phyloP scores from a whole-genome alignment of 2,797 vertebrate species.

The Halcyon smyrnensis region DNA sequence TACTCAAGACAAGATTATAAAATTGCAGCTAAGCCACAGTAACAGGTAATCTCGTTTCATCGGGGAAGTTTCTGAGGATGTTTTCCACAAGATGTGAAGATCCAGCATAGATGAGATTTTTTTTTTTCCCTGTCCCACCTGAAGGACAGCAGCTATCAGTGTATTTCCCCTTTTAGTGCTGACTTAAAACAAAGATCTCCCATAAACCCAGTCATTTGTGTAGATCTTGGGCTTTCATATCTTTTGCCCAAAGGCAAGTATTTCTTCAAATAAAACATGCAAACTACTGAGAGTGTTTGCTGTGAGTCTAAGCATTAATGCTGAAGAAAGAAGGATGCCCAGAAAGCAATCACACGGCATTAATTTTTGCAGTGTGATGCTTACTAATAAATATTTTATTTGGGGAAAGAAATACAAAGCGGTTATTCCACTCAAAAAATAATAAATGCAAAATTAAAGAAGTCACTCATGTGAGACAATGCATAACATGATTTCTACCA shows the following conservation, averaged over 20 bases:
- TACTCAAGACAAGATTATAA: slow-evolving; percentile 46
- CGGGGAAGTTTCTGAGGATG: neutral
- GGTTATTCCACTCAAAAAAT: slow-evolving; percentile 51
- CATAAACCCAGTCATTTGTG: neutral
- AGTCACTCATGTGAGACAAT: slow-evolving; percentile 21
- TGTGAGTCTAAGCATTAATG: neutral
- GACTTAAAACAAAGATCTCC: neutral
- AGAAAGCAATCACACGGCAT: slow-evolving; percentile 19
- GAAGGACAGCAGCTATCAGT: neutral
- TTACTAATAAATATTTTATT: slow-evolving; percentile 75
- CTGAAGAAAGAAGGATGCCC: neutral
- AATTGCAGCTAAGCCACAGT: neutral
- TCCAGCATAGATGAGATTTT: neutral
- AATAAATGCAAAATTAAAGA: slow-evolving; percentile 69
- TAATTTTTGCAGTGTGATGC: slow-evolving; percentile 28
- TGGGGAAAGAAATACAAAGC: slow-evolving; percentile 41
- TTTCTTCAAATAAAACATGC: neutral
- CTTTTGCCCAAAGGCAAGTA: neutral
- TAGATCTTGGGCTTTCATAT: neutral
- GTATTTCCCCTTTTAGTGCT: neutral
- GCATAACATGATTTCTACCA: slow-evolving; percentile 21
- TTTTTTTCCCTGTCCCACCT: neutral
- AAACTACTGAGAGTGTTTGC: neutral
- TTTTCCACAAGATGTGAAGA: neutral
- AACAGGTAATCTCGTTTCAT: neutral